phyloP scores from a whole-genome alignment of 2,113 vertebrate species.

The Oenanthe oenanthe region DNA sequence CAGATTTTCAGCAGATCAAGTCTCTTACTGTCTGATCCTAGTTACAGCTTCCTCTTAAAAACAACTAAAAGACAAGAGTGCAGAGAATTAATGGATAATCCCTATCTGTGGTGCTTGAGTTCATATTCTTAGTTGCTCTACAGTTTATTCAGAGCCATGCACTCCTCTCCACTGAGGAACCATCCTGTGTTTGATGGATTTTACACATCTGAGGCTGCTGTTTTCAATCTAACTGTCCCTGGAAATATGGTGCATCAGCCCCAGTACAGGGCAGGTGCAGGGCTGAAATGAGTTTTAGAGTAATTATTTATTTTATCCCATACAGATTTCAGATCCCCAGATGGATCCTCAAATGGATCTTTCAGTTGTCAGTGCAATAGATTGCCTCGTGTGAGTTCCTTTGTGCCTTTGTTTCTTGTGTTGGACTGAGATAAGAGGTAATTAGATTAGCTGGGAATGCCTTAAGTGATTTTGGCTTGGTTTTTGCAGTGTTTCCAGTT shows the following conservation, averaged over 20 bases:
- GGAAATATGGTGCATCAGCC: neutral
- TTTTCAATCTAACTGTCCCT: neutral
- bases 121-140: neutral
- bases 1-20: neutral
- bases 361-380: neutral
- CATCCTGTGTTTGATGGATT: neutral
- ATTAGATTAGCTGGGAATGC: conserved; percentile 28
- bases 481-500: neutral
- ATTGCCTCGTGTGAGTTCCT: accelerated
- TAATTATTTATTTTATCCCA: neutral
- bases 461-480: conserved; percentile 7
- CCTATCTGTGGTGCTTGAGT: neutral
- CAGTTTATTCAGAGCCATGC: neutral
- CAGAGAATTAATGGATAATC: neutral
- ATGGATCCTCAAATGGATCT: neutral
- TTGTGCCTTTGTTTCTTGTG: conserved; percentile 32
- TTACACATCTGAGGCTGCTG: neutral
- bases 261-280: neutral
- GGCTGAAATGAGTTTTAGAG: neutral
- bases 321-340: neutral
- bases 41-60: neutral
- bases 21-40: neutral
- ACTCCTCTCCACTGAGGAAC: neutral
- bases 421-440: conserved; percentile 5
- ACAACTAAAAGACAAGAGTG: neutral